A percentile compares a stretch with the other conserved stretches of the same genome.
Evolutionary conservation across 2,797 vertebrate species (phyloP).

Genomic region (Cossypha niveicapilla): DNA sequence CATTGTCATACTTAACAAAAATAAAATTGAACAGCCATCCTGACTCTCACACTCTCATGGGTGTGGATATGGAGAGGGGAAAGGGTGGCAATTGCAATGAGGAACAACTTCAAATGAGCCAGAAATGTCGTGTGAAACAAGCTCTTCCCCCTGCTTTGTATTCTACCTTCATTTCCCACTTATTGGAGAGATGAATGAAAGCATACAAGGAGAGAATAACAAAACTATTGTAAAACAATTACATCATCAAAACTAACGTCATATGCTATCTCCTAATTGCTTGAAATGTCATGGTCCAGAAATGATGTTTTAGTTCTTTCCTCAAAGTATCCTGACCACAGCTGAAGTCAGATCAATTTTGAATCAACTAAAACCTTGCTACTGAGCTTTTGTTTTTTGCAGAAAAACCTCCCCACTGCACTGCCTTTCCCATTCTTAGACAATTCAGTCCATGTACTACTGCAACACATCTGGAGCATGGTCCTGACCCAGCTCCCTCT

Average conservation of each 20-base stretch:
- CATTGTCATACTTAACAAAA: background rate
- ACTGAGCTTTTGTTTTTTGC: background rate
- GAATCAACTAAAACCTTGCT: background rate
- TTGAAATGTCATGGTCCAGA: background rate
- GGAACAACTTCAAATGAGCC: background rate
- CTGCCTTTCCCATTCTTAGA: background rate
- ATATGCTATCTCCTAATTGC: background rate
- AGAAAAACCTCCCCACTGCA: background rate
- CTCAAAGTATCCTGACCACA: background rate
- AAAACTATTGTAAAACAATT: background rate
- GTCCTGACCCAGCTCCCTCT: background rate
- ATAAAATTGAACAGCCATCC: background rate
- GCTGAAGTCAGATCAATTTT: background rate
- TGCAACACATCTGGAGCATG: accelerated
- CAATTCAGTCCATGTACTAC: background rate
- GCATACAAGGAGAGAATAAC: background rate
- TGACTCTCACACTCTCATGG: background rate
- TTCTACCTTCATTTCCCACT: background rate
- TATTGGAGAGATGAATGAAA: background rate
- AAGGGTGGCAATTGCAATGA: background rate
- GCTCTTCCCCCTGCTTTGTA: background rate
- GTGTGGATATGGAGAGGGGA: background rate
- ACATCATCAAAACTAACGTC: background rate
- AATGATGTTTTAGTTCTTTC: background rate
- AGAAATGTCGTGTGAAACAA: background rate